phyloP scores from a whole-genome alignment of 2,113 vertebrate species.

The Cardinalis cardinalis region DNA sequence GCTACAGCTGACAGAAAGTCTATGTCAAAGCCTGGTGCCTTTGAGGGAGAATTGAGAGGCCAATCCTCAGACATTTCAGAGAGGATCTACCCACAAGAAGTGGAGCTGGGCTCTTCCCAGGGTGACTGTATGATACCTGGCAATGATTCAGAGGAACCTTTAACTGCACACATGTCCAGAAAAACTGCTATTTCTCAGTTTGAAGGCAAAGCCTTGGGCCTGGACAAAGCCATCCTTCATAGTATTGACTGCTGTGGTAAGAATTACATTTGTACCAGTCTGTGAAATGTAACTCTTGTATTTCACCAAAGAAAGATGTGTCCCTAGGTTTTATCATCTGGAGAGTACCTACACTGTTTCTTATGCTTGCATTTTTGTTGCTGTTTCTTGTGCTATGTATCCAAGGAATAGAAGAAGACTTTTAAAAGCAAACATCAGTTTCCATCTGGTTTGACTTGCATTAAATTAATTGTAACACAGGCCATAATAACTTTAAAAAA shows the following conservation, averaged over 20 bases:
- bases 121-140: slow-evolving; percentile 82
- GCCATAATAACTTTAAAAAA: neutral
- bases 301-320: neutral
- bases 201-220: slow-evolving; percentile 93
- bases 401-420: neutral
- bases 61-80: slow-evolving; percentile 81
- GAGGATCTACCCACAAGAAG: slow-evolving; percentile 79
- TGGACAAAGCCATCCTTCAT: slow-evolving; percentile 96
- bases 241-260: slow-evolving; percentile 97
- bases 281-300: neutral
- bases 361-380: neutral
- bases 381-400: neutral
- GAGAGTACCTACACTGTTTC: neutral
- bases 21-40: slow-evolving; percentile 79
- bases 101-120: slow-evolving; percentile 83
- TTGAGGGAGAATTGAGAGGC: slow-evolving; percentile 85
- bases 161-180: slow-evolving; percentile 85
- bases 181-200: slow-evolving; percentile 92
- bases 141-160: slow-evolving; percentile 86
- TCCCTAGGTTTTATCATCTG: neutral
- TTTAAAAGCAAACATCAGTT: neutral
- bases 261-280: neutral
- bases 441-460: neutral
- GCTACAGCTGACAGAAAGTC: slow-evolving; percentile 87
- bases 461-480: neutral